Conservation (phyloP, 1,140 invertebrate species). For the Hydropsyche tenuis region DNA sequence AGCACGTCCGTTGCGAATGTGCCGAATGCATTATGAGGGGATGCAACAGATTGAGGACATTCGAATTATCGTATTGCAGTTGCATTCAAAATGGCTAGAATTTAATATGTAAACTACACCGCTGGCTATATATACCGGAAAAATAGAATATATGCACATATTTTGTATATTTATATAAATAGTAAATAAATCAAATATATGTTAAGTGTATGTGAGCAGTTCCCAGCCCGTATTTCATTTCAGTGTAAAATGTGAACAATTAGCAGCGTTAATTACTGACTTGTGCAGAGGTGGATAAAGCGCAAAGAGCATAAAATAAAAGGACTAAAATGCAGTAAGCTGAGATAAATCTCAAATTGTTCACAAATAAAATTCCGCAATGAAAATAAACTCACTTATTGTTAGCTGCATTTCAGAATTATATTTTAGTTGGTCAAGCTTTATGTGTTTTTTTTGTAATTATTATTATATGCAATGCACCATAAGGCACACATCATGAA, state of each 20-base stretch:
- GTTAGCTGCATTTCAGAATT: background rate
- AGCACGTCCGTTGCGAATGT: background rate
- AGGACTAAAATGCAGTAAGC: background rate
- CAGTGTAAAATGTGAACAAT: conserved; percentile 14
- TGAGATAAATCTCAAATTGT: conserved; percentile 22
- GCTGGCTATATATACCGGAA: no score
- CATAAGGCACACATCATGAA: conserved; percentile 36
- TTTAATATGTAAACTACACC: no score
- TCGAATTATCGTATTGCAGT: background rate
- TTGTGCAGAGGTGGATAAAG: background rate
- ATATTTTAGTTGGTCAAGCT: conserved; percentile 15
- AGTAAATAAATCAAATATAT: no score
- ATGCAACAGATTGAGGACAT: conserved; percentile 14
- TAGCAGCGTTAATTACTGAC: conserved; percentile 33
- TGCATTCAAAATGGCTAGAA: background rate
- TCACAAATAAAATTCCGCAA: conserved; percentile 34
- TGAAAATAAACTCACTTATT: conserved; percentile 9
- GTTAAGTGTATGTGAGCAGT: no score
- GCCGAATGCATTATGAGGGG: background rate
- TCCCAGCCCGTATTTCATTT: no score
- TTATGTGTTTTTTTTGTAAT: background rate
- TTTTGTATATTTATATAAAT: no score
- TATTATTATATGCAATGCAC: background rate
- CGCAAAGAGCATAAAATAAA: background rate
- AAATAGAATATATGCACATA: no score